Conservation (phyloP, 1,140 invertebrate species). For the Thaumetopoea pityocampa region DNA sequence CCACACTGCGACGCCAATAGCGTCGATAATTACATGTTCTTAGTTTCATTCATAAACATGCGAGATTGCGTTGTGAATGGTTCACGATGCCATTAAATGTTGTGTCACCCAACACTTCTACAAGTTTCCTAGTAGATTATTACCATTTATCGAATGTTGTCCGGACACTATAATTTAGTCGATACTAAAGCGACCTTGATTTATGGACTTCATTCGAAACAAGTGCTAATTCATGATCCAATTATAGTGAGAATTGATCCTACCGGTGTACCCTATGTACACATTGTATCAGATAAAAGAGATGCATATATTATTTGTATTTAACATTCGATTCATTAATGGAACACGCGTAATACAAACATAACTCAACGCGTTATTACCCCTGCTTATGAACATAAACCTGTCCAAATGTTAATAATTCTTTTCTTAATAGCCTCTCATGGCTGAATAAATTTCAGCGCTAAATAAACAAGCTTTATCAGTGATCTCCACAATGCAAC, state of each 20-base stretch:
- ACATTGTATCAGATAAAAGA: constrained; percentile 22
- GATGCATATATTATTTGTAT: constrained; percentile 47
- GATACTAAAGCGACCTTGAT: constrained; percentile 50
- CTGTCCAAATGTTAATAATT: constrained; percentile 54
- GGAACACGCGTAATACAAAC: constrained; percentile 36
- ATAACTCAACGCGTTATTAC: constrained; percentile 42
- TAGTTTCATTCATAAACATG: constrained; percentile 69
- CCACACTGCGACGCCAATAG: constrained; percentile 46
- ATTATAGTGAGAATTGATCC: constrained; percentile 21
- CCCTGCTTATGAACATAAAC: constrained; percentile 48
- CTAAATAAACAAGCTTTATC: constrained; percentile 72
- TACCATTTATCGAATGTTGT: constrained; percentile 63
- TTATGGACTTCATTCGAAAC: constrained; percentile 54
- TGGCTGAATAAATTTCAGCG: constrained; percentile 65
- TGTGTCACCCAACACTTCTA: constrained; percentile 50
- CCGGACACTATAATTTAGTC: constrained; percentile 44
- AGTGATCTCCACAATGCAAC: constrained; percentile 60
- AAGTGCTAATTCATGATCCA: constrained; percentile 29
- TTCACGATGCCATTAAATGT: constrained; percentile 56
- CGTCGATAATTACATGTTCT: constrained; percentile 54
- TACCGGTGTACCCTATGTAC: constrained; percentile 1
- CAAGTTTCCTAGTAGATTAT: constrained; percentile 59
- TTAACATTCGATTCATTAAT: constrained; percentile 51
- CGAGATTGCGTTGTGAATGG: constrained; percentile 65
- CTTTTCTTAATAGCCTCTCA: constrained; percentile 54